Evolutionary conservation across 2,113 vertebrate species (phyloP).

Genomic region (Xenus cinereus): DNA sequence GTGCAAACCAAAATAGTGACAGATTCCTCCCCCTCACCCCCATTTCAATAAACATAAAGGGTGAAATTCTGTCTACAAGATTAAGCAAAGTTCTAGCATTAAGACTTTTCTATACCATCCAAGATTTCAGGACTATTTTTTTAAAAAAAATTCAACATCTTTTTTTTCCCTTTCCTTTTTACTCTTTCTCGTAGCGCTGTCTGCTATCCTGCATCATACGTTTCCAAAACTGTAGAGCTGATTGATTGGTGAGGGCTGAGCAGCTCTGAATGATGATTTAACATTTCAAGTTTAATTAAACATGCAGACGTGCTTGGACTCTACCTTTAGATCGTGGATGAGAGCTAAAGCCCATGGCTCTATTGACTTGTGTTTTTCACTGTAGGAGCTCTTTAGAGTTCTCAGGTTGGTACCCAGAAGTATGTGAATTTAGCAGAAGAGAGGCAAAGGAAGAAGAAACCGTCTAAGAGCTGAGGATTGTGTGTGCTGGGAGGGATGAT

Average conservation of each 20-base stretch:
- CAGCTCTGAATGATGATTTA: not conserved
- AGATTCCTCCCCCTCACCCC: rapidly evolving
- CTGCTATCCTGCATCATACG: not conserved
- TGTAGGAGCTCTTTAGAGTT: not conserved
- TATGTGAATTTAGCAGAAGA: not conserved
- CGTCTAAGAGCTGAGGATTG: not conserved
- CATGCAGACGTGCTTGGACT: not conserved
- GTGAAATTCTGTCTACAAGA: not conserved
- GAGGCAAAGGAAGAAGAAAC: not conserved
- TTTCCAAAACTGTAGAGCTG: not conserved
- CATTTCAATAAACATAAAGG: not conserved
- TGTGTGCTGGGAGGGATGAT: not conserved
- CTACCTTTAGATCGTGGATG: not conserved
- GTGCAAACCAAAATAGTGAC: not conserved
- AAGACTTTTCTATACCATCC: not conserved
- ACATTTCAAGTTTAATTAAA: not conserved
- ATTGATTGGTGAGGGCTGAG: not conserved
- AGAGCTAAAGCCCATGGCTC: not conserved
- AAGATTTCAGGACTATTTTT: not conserved
- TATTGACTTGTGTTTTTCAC: not conserved
- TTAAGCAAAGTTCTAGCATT: not conserved
- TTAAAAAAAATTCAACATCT: not conserved
- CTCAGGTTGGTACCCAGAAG: not conserved
- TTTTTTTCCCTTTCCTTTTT: not conserved
- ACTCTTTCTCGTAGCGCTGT: not conserved